Percentiles rank a stretch among this genome's conserved stretches.
These are phyloP conservation scores for Periparus ater DNA, from an alignment of 2,797 vertebrate genomes.

Conservation along the genomic window DNA sequence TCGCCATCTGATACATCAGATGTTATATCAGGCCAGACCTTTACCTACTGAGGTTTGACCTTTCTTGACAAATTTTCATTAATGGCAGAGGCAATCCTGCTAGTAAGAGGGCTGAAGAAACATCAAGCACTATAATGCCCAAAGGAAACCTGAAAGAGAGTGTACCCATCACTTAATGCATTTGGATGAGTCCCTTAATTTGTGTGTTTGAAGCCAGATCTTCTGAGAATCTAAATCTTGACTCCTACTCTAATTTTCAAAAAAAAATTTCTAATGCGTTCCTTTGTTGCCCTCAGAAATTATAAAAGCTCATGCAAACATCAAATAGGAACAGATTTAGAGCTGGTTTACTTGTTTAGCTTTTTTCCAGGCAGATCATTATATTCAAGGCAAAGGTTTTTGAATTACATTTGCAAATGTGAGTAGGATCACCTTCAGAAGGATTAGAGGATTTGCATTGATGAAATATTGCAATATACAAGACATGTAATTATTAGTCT, in stretches of 20 bases:
- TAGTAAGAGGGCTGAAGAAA: not conserved
- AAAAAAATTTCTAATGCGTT: not conserved
- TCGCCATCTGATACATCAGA: not conserved
- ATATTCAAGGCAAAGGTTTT: slow-evolving; percentile 4
- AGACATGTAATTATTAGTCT: not conserved
- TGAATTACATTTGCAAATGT: not conserved
- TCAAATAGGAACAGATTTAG: not conserved
- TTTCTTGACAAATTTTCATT: not conserved
- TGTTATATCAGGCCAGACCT: not conserved
- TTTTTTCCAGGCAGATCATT: not conserved
- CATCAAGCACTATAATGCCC: no score
- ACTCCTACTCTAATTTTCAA: not conserved
- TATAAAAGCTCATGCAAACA: not conserved
- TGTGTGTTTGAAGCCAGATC: not conserved
- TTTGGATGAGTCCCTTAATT: not conserved
- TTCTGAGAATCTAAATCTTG: not conserved
- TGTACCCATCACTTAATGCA: not conserved
- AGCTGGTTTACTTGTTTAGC: not conserved
- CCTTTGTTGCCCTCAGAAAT: not conserved
- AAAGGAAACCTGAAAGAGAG: not conserved
- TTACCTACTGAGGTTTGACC: not conserved
- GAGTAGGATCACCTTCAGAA: not conserved
- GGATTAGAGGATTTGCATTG: slow-evolving; percentile 19
- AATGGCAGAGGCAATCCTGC: not conserved
- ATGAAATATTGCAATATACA: not conserved